Base-by-base conservation (phyloP, 2,797 vertebrate genomes). In the Malacoraja senta region DNA sequence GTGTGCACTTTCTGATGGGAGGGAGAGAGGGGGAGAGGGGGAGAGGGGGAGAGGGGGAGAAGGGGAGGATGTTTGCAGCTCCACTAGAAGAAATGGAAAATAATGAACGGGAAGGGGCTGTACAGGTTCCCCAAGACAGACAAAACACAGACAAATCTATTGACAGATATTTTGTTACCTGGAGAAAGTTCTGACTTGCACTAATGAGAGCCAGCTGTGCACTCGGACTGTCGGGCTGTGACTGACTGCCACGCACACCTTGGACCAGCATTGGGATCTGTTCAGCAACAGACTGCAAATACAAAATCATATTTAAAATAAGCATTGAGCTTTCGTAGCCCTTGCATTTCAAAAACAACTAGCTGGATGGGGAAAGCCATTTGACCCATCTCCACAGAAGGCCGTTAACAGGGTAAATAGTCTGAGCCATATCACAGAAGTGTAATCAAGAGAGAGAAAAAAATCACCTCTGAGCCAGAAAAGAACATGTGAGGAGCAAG, bases 211-310 rank as follows among this genome's bases (percentile, higher is more conserved):
- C 97, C 58, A 99, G 97, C 94, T 99, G 99, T 88, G 99, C 97
- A 0, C 98, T 99, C 93, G 99, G 99, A 79, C 98, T 99, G 95
- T 99, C 99, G 0, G 98, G 98, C 95, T 99, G 98, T 0, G 98
- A 97, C 95, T 99, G 98, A 96, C 99, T 99, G 93, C 98, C 98
- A 94, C 98, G 95, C 63, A 99, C 98, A 0, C 99, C 99, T 94
- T 99, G 99, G 9, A 99, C 98, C 96, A 99, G 96, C 97, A 98
- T 97, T 0, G 98, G 99, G 94, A 99, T 99, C 96, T 99, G 99
- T 74, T 99, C 98, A 0, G 98, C 99, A 93, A 98, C 98, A 94
- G 96, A 96, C 99, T 99, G 95, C 8, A 74, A 72, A 79, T 44
- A 29, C 35, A 44, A 74, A 53, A 76, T 74, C 12, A 86, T 19